Evolutionary conservation across 2,797 vertebrate genomes (phyloP).

Genomic region (Calcarius lapponicus): DNA sequence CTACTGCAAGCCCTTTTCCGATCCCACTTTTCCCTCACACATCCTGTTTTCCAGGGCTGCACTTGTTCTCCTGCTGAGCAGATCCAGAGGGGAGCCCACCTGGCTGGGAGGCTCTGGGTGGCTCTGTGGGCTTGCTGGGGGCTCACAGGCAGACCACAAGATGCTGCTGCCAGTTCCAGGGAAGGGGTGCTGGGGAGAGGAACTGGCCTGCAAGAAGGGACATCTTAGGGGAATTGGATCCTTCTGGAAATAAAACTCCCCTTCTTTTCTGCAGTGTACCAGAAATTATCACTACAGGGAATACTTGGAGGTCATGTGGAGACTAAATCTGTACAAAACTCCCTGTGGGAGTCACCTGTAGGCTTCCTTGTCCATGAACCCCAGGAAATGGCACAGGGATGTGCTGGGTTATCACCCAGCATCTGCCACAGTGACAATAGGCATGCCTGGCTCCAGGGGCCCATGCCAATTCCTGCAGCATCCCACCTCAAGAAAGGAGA

Average conservation of each 20-base stretch:
- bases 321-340: neutral
- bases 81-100: neutral
- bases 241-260: neutral
- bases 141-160: neutral
- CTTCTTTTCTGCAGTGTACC: neutral
- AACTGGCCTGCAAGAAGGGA: neutral
- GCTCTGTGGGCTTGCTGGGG: neutral
- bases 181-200: neutral
- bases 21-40: neutral
- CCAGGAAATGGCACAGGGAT: neutral
- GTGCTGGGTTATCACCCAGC: neutral
- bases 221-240: neutral
- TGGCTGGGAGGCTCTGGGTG: neutral
- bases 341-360: neutral
- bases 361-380: neutral
- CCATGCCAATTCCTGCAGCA: neutral
- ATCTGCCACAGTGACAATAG: neutral
- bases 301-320: rapidly evolving
- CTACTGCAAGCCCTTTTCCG: neutral
- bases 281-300: neutral
- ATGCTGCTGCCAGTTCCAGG: neutral
- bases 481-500: neutral
- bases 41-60: neutral
- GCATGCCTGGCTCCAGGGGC: neutral
- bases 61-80: neutral